Evolutionary conservation across 2,797 vertebrate species (phyloP).

Genomic region (Vultur gryphus): DNA sequence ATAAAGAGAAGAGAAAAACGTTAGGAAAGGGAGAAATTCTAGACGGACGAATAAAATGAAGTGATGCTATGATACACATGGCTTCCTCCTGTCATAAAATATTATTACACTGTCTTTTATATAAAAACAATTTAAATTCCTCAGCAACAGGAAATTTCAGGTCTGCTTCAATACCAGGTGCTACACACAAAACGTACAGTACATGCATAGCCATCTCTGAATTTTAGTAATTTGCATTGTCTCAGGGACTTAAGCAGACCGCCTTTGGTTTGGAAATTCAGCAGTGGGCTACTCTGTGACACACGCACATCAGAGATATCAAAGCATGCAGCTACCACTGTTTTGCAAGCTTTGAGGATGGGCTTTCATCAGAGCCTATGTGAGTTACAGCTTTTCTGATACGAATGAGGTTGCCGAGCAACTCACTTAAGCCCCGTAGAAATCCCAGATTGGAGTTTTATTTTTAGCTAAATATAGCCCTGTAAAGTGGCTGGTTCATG

Average conservation of each 20-base stretch:
- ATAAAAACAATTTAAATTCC: background rate
- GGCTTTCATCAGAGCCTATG: background rate
- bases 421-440: constrained; percentile 18
- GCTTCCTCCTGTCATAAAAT: background rate
- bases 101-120: background rate
- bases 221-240: background rate
- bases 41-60: background rate
- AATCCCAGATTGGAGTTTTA: constrained; percentile 24
- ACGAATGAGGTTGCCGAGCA: constrained; percentile 16
- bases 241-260: background rate
- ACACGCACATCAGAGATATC: background rate
- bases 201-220: background rate
- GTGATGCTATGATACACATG: background rate
- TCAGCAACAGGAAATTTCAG: background rate
- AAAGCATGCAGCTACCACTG: background rate
- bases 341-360: background rate
- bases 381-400: background rate
- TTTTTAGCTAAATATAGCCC: constrained; percentile 5
- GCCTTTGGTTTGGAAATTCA: background rate
- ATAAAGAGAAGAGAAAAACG: background rate
- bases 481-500: background rate
- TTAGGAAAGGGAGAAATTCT: background rate
- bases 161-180: background rate
- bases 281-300: background rate
- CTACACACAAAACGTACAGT: background rate